phyloP scores from a whole-genome alignment of 2,797 vertebrate species.

The Phrynocephalus forsythii region DNA sequence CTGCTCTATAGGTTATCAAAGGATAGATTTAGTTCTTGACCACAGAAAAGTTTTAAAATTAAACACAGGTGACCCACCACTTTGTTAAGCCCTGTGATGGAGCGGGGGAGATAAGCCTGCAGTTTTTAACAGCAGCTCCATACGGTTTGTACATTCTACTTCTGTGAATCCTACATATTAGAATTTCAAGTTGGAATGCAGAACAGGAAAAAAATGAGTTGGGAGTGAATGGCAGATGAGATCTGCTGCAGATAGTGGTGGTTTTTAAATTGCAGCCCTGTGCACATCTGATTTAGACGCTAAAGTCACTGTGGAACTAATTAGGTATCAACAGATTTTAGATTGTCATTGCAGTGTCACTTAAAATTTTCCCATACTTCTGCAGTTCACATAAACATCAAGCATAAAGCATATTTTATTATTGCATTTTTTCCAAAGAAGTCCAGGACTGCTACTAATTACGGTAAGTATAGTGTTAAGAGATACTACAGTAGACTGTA shows the following conservation, averaged over 20 bases:
- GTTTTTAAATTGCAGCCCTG: background rate
- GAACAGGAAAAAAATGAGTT: background rate
- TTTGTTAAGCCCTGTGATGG: too few species aligned
- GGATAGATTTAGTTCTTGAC: background rate
- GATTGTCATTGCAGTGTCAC: conserved; percentile 9
- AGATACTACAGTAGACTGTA: conserved; percentile 55
- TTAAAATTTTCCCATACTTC: conserved; percentile 9
- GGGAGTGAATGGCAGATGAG: background rate
- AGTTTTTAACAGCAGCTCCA: background rate
- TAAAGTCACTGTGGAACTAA: background rate
- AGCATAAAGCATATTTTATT: background rate
- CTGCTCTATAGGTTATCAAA: background rate
- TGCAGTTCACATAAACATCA: background rate
- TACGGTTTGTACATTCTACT: background rate
- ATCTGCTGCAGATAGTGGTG: background rate
- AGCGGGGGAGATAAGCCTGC: too few species aligned
- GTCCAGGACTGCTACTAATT: conserved; percentile 29
- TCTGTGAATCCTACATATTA: background rate
- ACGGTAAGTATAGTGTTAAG: conserved; percentile 52
- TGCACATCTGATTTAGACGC: background rate
- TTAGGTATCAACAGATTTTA: background rate
- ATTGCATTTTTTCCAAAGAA: background rate
- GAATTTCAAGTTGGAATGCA: background rate
- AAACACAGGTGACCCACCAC: background rate
- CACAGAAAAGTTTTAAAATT: background rate